These are phyloP conservation scores for Urechis unicinctus DNA, from an alignment of 2,888 invertebrate species.

Conservation along the genomic window DNA sequence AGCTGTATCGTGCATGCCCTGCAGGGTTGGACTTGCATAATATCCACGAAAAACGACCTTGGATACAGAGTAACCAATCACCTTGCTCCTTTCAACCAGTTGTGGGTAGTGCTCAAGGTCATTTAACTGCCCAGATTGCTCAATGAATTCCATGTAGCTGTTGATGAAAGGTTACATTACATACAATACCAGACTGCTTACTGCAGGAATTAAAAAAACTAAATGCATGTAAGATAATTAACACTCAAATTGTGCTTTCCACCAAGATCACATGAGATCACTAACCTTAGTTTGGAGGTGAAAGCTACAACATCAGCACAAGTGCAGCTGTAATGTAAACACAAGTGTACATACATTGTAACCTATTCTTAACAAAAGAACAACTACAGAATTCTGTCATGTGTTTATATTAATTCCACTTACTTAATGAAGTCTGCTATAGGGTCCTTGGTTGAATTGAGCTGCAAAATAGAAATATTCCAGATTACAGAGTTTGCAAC, in stretches of 20 bases:
- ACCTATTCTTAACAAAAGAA: no score
- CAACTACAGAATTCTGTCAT: no score
- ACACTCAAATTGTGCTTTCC: neutral
- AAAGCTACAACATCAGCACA: conserved; percentile 43
- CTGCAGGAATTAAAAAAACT: no score
- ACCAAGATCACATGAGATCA: conserved; percentile 1
- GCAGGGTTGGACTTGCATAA: conserved; percentile 37
- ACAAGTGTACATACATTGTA: no score
- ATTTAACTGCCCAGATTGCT: conserved; percentile 37
- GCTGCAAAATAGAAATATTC: conserved; percentile 26
- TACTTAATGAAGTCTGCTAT: conserved; percentile 46
- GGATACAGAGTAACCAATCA: conserved; percentile 36
- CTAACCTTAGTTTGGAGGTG: conserved; percentile 38
- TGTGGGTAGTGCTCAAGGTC: conserved; percentile 33
- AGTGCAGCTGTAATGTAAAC: conserved; percentile 29
- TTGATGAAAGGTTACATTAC: no score
- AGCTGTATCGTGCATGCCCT: conserved; percentile 40
- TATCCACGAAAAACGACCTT: conserved; percentile 46
- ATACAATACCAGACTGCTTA: no score
- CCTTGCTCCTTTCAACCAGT: conserved; percentile 31
- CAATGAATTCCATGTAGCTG: conserved; percentile 42
- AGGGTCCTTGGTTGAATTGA: conserved; percentile 41
- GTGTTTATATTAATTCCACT: no score
- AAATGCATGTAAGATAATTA: neutral
- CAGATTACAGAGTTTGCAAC: no score